Percentiles rank a stretch among this genome's conserved stretches.
These are phyloP conservation scores for Dendrocincla tyrannina DNA, from an alignment of 2,797 vertebrate genomes.

Conservation along the genomic window DNA sequence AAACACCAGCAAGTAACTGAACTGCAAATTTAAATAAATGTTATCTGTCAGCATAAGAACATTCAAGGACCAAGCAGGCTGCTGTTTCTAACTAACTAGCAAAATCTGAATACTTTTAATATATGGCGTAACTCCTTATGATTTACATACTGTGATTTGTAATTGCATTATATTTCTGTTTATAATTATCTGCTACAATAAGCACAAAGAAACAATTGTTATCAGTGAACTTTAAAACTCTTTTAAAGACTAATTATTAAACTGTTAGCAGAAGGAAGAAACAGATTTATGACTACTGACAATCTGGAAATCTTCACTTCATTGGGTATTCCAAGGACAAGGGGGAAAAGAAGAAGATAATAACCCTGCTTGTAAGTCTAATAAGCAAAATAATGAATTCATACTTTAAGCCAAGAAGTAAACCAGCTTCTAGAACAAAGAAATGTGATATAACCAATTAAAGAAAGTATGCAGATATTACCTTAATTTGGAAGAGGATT, in stretches of 20 bases:
- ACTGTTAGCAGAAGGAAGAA: slow-evolving; percentile 55
- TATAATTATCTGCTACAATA: slow-evolving; percentile 29
- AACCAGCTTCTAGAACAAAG: slow-evolving; percentile 31
- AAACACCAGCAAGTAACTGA: neutral
- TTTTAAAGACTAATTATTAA: slow-evolving; percentile 43
- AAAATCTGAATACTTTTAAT: slow-evolving; percentile 8
- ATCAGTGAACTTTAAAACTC: slow-evolving; percentile 44
- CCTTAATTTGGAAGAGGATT: slow-evolving; percentile 22
- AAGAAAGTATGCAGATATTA: neutral
- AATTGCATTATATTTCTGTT: neutral
- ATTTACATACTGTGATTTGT: neutral
- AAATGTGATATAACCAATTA: slow-evolving; percentile 8
- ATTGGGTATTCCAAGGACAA: slow-evolving; percentile 53
- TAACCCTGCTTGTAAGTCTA: slow-evolving; percentile 38
- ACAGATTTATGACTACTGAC: slow-evolving; percentile 61
- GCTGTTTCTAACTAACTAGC: neutral
- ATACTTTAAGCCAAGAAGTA: slow-evolving; percentile 26
- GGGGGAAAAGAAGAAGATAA: slow-evolving; percentile 30
- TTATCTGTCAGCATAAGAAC: neutral
- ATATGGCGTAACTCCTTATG: neutral
- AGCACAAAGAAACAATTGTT: slow-evolving; percentile 38
- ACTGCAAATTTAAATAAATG: neutral
- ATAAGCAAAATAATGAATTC: slow-evolving; percentile 53
- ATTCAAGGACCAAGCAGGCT: neutral
- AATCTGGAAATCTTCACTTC: slow-evolving; percentile 61